Base-by-base conservation (phyloP, 2,888 invertebrate species). In the Himalopsyche anomala region DNA sequence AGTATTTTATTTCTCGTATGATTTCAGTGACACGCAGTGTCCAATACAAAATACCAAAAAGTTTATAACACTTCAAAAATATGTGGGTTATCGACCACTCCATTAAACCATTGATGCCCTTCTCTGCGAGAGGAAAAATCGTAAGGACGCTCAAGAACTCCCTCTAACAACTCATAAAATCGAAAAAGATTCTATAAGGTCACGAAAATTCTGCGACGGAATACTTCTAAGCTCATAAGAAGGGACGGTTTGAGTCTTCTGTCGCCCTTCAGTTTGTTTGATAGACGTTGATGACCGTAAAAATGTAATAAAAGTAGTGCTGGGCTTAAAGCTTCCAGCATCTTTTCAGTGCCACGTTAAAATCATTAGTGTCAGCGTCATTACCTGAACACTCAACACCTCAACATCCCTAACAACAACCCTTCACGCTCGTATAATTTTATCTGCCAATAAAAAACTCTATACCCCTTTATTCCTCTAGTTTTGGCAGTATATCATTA, bases 241-340 rank as follows among this genome's bases (percentile, higher is more conserved):
- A 19, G 62, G 28, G 28, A 62, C 28, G 62, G 62, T 62, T 62
- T 62, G 62, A 62, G 62, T 28, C 82, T 62, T 82, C 82, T 82
- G 83, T 83, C 83, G 36, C 55, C 42, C 83, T 42, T 83, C 74
- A 40, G 28, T 51, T n/a, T n/a, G 80, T 56, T 84, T 81, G 86
- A 86, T 83, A 81, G 87, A 86, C 87, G 86, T 85, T 87, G 87
- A 87, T 87, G 84, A 85, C 86, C 82, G 80, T 86, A 84, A 86
- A 87, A 87, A 87, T 69, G 85, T 85, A 87, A 87, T 87, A 85
- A 85, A 87, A 87, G 84, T 85, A 83, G 83, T 51, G 19, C 40
- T 40, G 40, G 42, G 55, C 82, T 40, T 62, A 62, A 62, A 62
- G 62, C 62, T 62, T 28, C 62, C 8, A 62, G 62, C 62, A 62